These are phyloP conservation scores for Melanostoma mellinum DNA, from an alignment of 2,888 invertebrate species.

Conservation along the genomic window DNA sequence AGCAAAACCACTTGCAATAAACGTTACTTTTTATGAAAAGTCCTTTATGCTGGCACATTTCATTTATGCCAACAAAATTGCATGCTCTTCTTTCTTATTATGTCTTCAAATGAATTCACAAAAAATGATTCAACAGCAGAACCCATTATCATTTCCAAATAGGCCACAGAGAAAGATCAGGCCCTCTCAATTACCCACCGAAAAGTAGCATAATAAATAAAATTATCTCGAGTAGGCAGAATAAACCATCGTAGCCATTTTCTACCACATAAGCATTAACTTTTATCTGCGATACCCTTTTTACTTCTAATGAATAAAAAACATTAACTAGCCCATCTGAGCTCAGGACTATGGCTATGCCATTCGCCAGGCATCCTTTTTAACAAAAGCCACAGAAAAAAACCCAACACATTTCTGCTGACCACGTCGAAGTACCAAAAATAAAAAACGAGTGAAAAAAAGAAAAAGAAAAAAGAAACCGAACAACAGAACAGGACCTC, in stretches of 20 bases:
- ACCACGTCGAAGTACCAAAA: slow-evolving; percentile 51
- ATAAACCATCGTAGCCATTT: slow-evolving; percentile 41
- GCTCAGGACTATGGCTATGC: not conserved
- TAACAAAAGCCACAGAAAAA: slow-evolving; percentile 61
- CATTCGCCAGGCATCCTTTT: slow-evolving; percentile 8
- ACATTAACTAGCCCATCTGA: slow-evolving; percentile 62
- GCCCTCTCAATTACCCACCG: slow-evolving; percentile 60
- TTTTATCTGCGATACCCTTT: slow-evolving; percentile 67
- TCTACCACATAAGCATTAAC: slow-evolving; percentile 66
- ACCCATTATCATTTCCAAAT: slow-evolving; percentile 65
- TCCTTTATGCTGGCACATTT: slow-evolving; percentile 56
- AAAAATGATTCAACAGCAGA: slow-evolving; percentile 57
- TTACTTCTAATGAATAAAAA: slow-evolving; percentile 71
- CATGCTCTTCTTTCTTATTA: slow-evolving; percentile 46
- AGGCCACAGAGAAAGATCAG: slow-evolving; percentile 45
- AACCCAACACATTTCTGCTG: slow-evolving; percentile 58
- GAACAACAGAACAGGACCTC: slow-evolving; percentile 67
- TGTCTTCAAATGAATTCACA: slow-evolving; percentile 65
- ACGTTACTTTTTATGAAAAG: slow-evolving; percentile 56
- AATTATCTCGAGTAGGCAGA: slow-evolving; percentile 62
- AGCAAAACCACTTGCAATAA: slow-evolving; percentile 7
- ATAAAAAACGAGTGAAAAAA: slow-evolving; percentile 14
- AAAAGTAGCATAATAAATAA: slow-evolving; percentile 58
- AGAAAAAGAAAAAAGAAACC: slow-evolving; percentile 15
- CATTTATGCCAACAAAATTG: slow-evolving; percentile 43